These are phyloP conservation scores for Pachymerium ferrugineum DNA, from an alignment of 2,888 invertebrate genomes.

Conservation along the genomic window DNA sequence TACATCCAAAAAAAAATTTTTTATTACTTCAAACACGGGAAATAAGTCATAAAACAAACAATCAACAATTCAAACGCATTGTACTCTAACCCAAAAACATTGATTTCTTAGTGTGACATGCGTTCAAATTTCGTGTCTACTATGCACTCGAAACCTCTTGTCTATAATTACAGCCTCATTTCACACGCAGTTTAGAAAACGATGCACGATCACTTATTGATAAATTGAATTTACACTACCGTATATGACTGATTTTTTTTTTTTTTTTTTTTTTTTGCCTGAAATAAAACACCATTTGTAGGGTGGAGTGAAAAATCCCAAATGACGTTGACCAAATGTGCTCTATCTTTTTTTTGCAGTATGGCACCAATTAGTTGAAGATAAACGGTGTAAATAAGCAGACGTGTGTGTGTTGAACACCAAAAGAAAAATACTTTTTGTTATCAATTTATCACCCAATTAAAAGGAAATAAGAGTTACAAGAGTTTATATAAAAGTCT, in stretches of 20 bases:
- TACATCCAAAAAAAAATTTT: too few species aligned
- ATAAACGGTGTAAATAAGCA: constrained; percentile 8
- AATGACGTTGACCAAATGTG: constrained; percentile 14
- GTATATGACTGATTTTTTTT: neutral
- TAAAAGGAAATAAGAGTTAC: neutral
- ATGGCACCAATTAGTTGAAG: constrained; percentile 5
- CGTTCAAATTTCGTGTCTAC: neutral
- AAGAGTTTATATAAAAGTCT: too few species aligned
- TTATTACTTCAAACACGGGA: neutral
- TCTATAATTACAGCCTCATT: constrained; percentile 5
- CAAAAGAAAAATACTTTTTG: neutral
- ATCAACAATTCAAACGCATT: constrained; percentile 11
- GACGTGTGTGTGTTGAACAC: constrained; percentile 2
- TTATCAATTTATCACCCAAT: neutral
- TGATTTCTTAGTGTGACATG: neutral
- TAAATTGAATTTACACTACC: neutral
- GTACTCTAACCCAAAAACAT: neutral
- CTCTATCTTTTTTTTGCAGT: neutral
- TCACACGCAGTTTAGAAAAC: neutral
- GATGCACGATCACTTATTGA: neutral
- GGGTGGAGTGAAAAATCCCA: neutral
- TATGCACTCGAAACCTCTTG: too few species aligned
- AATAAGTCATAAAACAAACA: constrained; percentile 20
- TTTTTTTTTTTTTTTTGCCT: neutral
- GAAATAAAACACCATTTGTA: too few species aligned